Percentiles rank a stretch among this genome's conserved stretches.
These are phyloP conservation scores for Austrofundulus limnaeus DNA, from an alignment of 2,113 vertebrate species.

Conservation along the genomic window DNA sequence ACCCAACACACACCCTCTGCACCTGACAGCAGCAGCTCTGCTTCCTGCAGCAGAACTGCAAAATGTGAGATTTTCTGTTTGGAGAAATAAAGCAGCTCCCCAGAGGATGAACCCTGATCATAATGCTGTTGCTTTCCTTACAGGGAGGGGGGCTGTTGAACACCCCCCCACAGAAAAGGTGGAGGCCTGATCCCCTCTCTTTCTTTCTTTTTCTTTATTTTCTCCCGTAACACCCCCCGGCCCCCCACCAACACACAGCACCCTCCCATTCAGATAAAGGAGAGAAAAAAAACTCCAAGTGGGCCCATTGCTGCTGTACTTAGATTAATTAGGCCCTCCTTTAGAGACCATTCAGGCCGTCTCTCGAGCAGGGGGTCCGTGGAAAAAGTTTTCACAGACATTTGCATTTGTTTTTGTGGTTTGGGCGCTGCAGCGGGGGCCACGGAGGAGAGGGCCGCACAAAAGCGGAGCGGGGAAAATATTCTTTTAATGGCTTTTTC, in stretches of 20 bases:
- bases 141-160: slow-evolving; percentile 60
- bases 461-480: slow-evolving; percentile 78
- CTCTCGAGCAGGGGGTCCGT: slow-evolving; percentile 80
- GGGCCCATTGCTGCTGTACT: slow-evolving; percentile 88
- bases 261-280: slow-evolving; percentile 77
- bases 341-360: slow-evolving; percentile 88
- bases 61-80: background rate
- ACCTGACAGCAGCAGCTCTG: slow-evolving; percentile 81
- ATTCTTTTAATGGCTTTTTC: slow-evolving; percentile 80
- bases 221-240: slow-evolving; percentile 8
- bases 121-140: too few species aligned
- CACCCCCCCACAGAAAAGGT: slow-evolving; percentile 75
- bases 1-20: slow-evolving; percentile 36
- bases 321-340: slow-evolving; percentile 91
- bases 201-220: slow-evolving; percentile 54
- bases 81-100: background rate
- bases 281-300: slow-evolving; percentile 84
- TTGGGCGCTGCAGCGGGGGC: slow-evolving; percentile 69
- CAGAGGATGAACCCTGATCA: too few species aligned
- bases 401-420: slow-evolving; percentile 96
- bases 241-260: background rate
- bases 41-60: background rate
- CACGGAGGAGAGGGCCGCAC: slow-evolving; percentile 56
- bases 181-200: slow-evolving; percentile 79
- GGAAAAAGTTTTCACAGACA: slow-evolving; percentile 86